These are phyloP conservation scores for Amorpha juglandis DNA, from an alignment of 2,888 invertebrate genomes.

Conservation along the genomic window DNA sequence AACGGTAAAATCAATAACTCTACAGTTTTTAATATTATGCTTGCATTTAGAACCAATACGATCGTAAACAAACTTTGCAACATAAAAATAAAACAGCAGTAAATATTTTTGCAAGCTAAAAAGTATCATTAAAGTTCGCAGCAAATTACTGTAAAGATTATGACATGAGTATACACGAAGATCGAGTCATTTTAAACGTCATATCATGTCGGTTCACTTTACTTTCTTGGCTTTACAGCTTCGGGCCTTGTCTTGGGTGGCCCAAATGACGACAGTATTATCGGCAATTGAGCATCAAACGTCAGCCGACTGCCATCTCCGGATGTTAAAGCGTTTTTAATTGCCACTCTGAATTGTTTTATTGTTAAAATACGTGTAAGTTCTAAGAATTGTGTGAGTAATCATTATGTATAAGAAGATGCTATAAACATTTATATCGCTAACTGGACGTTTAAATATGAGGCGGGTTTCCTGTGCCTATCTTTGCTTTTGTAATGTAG, in stretches of 20 bases:
- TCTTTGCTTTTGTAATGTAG: not conserved
- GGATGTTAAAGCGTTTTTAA: slow-evolving; percentile 31
- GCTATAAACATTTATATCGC: slow-evolving; percentile 17
- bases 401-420: slow-evolving; percentile 25
- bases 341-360: slow-evolving; percentile 32
- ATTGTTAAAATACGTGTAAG: slow-evolving; percentile 30
- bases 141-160: slow-evolving; percentile 20
- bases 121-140: slow-evolving; percentile 18
- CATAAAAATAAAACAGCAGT: not conserved
- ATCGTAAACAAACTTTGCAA: slow-evolving; percentile 6
- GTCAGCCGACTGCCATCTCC: slow-evolving; percentile 31
- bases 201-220: slow-evolving; percentile 18
- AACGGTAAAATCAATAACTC: not conserved
- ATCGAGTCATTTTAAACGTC: slow-evolving; percentile 18
- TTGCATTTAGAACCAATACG: not conserved
- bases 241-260: slow-evolving; percentile 24
- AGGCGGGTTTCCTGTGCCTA: slow-evolving; percentile 2
- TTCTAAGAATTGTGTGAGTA: slow-evolving; percentile 24
- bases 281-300: slow-evolving; percentile 54
- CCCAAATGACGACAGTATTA: slow-evolving; percentile 53
- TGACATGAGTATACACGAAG: slow-evolving; percentile 18
- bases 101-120: slow-evolving; percentile 13
- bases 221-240: slow-evolving; percentile 21
- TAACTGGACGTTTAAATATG: slow-evolving; percentile 9
- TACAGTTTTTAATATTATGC: not conserved